Percentiles rank a stretch among this genome's conserved stretches.
These are phyloP conservation scores for Flabesymbios commensalis DNA, from an alignment of 2,888 invertebrate genomes.

Conservation along the genomic window DNA sequence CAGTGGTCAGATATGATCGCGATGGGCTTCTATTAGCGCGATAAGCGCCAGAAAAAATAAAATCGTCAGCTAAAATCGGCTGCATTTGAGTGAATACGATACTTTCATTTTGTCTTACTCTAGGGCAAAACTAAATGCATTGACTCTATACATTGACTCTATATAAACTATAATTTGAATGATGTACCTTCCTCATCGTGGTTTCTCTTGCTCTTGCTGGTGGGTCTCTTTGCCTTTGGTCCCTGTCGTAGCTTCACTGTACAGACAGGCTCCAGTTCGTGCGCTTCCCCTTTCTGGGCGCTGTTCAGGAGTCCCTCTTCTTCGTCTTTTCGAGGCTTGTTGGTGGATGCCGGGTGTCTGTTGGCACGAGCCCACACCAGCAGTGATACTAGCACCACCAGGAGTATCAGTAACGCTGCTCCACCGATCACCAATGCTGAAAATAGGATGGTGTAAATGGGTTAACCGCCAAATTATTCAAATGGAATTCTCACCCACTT, in stretches of 20 bases:
- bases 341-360: background rate
- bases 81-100: too few relatives aligned
- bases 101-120: too few relatives aligned
- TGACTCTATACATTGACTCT: too few relatives aligned
- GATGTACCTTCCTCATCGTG: too few relatives aligned
- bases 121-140: too few relatives aligned
- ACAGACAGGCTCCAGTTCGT: background rate
- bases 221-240: too few relatives aligned
- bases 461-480: background rate
- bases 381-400: background rate
- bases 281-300: background rate
- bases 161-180: too few relatives aligned
- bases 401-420: background rate
- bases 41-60: too few relatives aligned
- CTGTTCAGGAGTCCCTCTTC: slow-evolving; percentile 1
- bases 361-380: background rate
- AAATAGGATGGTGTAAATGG: background rate
- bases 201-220: background rate
- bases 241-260: slow-evolving; percentile 2
- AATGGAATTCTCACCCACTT: too few relatives aligned
- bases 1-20: too few relatives aligned
- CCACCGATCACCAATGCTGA: background rate
- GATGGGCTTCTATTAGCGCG: too few relatives aligned
- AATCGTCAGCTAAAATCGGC: too few relatives aligned
- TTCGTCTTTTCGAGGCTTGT: background rate